Base-by-base conservation (phyloP, 1,140 invertebrate genomes). In the Caenorhabditis briggsae region DNA sequence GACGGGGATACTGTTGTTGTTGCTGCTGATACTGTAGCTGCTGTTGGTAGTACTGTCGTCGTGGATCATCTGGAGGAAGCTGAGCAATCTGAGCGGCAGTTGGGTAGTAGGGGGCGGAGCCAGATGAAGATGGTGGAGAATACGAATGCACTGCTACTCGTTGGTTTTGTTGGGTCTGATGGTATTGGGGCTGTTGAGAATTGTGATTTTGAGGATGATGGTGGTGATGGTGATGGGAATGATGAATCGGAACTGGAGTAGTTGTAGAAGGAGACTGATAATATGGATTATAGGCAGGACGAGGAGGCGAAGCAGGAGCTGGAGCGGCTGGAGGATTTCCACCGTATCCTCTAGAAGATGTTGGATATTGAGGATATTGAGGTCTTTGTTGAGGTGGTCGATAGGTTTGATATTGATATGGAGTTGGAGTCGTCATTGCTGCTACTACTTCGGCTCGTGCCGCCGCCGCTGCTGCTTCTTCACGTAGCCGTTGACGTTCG, bases 381-480 rank as follows among this genome's bases (percentile, higher is more conserved):
- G 18, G 20, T 20, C 12, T 33, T 33, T 41, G 61, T 65, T 25
- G 61, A n/a, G n/a, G 20, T 53, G 70, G 33, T 6, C 70, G 46
- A 43, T 78, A 78, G 11, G 70, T 53, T 50, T 46, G 70, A 23
- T 78, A 78, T 43, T 46, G 70, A 50, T 78, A 14, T 78, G 46
- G 18, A 8, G 16, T 18, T 20, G 43, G 46, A 50, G 12, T 20
- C 41, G 59, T 33, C 33, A 33, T 33, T 53, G 50, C 50, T 11
- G 50, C 50, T 53, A 9, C 50, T 53, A 9, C 50, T 53, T 20
- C 59, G 20, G 59, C 56, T 18, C 16, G 16, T 20, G 59, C 23
- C 20, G 20, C 23, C 1, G 70, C n/a, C 9, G 43, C 20, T 0
- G 70, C 33, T 8, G 70, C 70, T 78, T 78, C 7, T 78, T 78